These are phyloP conservation scores for Brachionus calyciflorus DNA, from an alignment of 1,140 invertebrate species.

Conservation along the genomic window DNA sequence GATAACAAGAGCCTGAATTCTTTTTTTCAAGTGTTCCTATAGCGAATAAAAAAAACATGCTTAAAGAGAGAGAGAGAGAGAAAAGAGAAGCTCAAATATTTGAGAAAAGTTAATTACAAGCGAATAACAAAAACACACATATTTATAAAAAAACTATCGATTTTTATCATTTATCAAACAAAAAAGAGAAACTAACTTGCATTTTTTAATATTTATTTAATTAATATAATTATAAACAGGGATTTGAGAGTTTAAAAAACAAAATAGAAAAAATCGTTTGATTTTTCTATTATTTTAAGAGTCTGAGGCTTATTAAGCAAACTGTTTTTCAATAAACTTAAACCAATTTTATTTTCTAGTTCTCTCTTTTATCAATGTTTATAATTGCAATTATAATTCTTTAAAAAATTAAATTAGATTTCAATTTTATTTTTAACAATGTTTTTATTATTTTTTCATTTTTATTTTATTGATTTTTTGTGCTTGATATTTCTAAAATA, in stretches of 20 bases:
- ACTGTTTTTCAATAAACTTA: not conserved
- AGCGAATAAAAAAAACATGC: slow-evolving; percentile 29
- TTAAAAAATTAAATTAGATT: not conserved
- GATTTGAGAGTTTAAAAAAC: too few species aligned
- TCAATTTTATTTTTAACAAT: not conserved
- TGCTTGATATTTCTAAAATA: slow-evolving; percentile 3
- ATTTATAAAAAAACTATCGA: slow-evolving; percentile 35
- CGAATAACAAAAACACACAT: slow-evolving; percentile 39
- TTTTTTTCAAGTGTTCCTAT: slow-evolving; percentile 24
- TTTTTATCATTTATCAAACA: slow-evolving; percentile 35
- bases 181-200: slow-evolving; percentile 36
- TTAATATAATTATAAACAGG: slow-evolving; percentile 42
- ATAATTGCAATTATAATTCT: slow-evolving; percentile 26
- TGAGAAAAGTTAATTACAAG: slow-evolving; percentile 40
- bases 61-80: not conserved
- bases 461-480: slow-evolving; percentile 32
- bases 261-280: not conserved
- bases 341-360: not conserved
- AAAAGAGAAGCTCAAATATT: slow-evolving; percentile 40
- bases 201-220: slow-evolving; percentile 41
- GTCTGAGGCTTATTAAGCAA: not conserved
- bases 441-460: too few species aligned
- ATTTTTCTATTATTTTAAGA: not conserved
- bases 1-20: slow-evolving; percentile 2
- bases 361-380: not conserved